A percentile compares a stretch with the other conserved stretches of the same genome.
Evolutionary conservation across 1,140 invertebrate species (phyloP).

Genomic region (Zaprionus davidi): DNA sequence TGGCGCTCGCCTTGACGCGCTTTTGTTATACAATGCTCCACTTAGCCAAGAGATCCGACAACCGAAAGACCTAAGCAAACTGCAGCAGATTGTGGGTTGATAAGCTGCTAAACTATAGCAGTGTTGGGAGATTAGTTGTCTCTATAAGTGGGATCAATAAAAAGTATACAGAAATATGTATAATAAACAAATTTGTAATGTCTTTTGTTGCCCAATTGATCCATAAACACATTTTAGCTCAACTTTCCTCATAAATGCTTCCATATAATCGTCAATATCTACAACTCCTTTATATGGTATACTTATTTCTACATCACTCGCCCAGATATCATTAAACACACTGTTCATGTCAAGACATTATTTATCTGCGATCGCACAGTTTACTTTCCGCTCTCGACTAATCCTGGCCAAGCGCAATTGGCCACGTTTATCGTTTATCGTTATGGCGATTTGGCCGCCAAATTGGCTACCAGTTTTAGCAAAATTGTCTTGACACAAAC

Average conservation of each 20-base stretch:
- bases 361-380: not conserved
- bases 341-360: conserved; percentile 3
- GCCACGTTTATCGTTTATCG: conserved; percentile 23
- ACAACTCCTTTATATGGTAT: not conserved
- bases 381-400: conserved; percentile 2
- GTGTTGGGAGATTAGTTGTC: not conserved
- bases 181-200: not conserved
- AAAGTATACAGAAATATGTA: not conserved
- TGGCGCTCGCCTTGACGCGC: conserved; percentile 60
- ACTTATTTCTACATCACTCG: not conserved
- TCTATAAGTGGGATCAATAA: not conserved
- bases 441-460: conserved; percentile 25
- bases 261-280: not conserved
- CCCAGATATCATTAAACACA: conserved; percentile 1
- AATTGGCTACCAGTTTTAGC: conserved; percentile 48
- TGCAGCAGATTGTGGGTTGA: not conserved
- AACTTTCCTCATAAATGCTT: not conserved
- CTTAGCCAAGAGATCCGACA: not conserved
- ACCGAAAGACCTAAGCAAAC: not conserved
- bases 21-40: conserved; percentile 60
- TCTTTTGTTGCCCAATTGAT: not conserved
- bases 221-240: not conserved
- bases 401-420: conserved; percentile 23
- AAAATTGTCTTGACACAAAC: conserved; percentile 30
- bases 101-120: not conserved